Conservation (phyloP, 2,113 vertebrate species). For the Nanorana parkeri region DNA sequence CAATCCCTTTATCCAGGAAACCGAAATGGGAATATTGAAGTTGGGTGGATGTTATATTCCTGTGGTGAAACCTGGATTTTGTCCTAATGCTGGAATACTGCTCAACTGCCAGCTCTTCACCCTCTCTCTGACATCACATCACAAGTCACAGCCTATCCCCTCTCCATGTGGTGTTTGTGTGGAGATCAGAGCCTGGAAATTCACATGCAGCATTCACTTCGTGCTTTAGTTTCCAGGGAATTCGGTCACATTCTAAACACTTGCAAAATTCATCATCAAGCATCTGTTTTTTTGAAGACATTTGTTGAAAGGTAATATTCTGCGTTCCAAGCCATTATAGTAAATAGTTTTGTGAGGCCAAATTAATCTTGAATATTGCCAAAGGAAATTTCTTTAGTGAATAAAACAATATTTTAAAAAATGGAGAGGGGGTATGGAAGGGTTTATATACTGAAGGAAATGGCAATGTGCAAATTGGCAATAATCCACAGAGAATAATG, state of each 20-base stretch:
- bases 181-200: constrained; percentile 1
- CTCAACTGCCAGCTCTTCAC: neutral
- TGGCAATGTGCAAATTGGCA: no score
- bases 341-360: no score
- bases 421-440: no score
- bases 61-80: neutral
- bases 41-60: neutral
- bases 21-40: neutral
- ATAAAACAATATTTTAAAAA: no score
- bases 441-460: no score
- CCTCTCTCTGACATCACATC: neutral
- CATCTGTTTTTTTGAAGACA: no score
- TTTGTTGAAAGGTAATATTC: no score
- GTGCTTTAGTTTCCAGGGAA: neutral
- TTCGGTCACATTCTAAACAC: neutral
- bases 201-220: neutral
- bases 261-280: no score
- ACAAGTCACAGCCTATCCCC: neutral
- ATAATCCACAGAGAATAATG: no score
- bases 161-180: neutral
- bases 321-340: no score
- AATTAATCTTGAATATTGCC: no score
- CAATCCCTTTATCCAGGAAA: neutral
- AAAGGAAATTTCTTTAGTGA: no score
- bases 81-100: neutral